Evolutionary conservation across 2,113 vertebrate species (phyloP), one percentile per base, ranked within the genome.

Genomic region (Silurus asotus): DNA sequence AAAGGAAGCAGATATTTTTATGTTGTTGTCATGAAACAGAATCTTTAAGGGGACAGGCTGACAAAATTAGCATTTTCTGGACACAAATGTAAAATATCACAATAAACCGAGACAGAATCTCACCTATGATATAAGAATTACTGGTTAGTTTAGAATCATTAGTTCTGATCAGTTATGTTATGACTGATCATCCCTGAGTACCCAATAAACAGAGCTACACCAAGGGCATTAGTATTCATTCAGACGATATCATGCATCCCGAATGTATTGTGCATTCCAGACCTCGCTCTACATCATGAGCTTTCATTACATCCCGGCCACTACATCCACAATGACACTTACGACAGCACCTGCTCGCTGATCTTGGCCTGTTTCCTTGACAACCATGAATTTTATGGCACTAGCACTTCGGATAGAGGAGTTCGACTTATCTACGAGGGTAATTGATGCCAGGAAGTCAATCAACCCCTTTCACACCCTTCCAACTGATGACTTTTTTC

Each of bases 371-470:
- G 85, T 90, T 87, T 82, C 88, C 86, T 72, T 91, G 77, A 87
- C 82, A 90, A 90, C 90, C 64, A 45, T n/a, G 7, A 48, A 85
- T 75, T 82, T 88, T 84, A 70, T 69, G 6, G 83, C 76, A 56
- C 81, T 81, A 55, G 64, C 83, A 28, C 89, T 90, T 84, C 37
- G 67, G 74, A 37, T 82, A 64, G 56, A 87, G 55, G 58, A 62
- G 56, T 23, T 74, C 53, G 88, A 91, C 77, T 62, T 88, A 87
- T 88, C 86, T 84, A 49, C 25, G 74, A 72, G 56, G 23, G 49
- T 85, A 87, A 88, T 84, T 89, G 84, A 88, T 89, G 82, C 84
- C 84, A 90, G 86, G 86, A 89, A 89, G 48, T 86, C 83, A 87
- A 67, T 88, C 88, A 79, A 81, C 82, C 78, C 62, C 87, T 84